Percentiles rank a stretch among this genome's conserved stretches.
Conservation (phyloP, 2,797 vertebrate species). For the Gallinago stenura region DNA sequence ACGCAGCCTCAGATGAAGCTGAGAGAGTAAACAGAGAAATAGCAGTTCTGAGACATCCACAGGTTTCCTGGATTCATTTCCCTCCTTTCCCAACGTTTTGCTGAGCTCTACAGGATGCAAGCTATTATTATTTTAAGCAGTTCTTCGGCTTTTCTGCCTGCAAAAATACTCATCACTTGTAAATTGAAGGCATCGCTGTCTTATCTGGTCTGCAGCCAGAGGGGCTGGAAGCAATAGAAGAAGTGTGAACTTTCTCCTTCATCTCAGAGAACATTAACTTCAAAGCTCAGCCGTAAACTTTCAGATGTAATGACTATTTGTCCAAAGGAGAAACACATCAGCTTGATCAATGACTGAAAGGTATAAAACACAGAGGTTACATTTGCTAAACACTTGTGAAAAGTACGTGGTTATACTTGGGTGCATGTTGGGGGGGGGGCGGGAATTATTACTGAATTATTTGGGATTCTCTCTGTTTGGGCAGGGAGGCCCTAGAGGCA, state of each 20-base stretch:
- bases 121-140: conserved; percentile 47
- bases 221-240: conserved; percentile 51
- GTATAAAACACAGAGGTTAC: conserved; percentile 43
- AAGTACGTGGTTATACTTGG: background rate
- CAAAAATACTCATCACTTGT: conserved; percentile 58
- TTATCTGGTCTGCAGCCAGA: conserved; percentile 53
- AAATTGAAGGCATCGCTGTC: conserved; percentile 59
- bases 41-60: background rate
- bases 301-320: conserved; percentile 70
- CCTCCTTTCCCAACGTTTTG: background rate
- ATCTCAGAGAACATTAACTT: conserved; percentile 70
- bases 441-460: background rate
- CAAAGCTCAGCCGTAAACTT: conserved; percentile 54
- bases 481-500: background rate
- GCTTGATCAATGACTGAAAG: conserved; percentile 48
- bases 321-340: conserved; percentile 52
- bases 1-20: background rate
- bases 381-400: conserved; percentile 61
- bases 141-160: conserved; percentile 41
- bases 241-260: conserved; percentile 72
- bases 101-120: background rate
- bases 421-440: no score
- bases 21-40: background rate
- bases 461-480: background rate
- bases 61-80: conserved; percentile 12